A percentile compares a stretch with the other conserved stretches of the same genome.
Evolutionary conservation across 2,888 invertebrate species (phyloP).

Genomic region (Limnephilus marmoratus): DNA sequence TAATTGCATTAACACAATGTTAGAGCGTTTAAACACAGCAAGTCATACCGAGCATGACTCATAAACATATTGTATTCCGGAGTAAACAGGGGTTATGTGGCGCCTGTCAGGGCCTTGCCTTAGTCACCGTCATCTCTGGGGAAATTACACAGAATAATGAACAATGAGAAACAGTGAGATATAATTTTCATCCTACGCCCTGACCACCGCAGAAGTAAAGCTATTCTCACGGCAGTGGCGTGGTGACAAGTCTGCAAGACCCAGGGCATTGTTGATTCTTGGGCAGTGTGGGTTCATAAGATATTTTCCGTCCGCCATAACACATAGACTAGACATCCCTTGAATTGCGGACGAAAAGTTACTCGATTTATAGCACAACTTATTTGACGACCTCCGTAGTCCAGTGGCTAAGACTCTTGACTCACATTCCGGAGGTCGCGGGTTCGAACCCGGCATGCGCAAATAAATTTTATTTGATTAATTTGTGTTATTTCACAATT

Average conservation of each 20-base stretch:
- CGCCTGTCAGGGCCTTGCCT: constrained; percentile 2
- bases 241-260: background rate
- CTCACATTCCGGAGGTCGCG: too few relatives aligned
- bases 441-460: too few relatives aligned
- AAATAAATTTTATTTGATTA: too few relatives aligned
- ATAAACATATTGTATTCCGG: constrained; percentile 27
- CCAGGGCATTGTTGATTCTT: background rate
- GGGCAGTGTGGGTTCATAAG: too few relatives aligned
- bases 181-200: constrained; percentile 45
- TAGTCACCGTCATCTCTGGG: constrained; percentile 32
- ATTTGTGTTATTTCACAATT: too few relatives aligned
- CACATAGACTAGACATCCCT: too few relatives aligned
- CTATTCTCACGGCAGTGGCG: background rate
- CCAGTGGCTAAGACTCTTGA: too few relatives aligned
- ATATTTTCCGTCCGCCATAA: too few relatives aligned
- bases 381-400: too few relatives aligned
- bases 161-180: constrained; percentile 49
- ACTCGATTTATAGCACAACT: too few relatives aligned
- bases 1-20: constrained; percentile 9
- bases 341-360: too few relatives aligned
- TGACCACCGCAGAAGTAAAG: constrained; percentile 51
- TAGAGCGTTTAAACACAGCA: background rate
- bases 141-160: constrained; percentile 45
- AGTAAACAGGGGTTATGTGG: constrained; percentile 7
- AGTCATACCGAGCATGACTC: background rate